These are phyloP conservation scores for Cyprinella venusta DNA, from an alignment of 2,797 vertebrate genomes.

Conservation along the genomic window DNA sequence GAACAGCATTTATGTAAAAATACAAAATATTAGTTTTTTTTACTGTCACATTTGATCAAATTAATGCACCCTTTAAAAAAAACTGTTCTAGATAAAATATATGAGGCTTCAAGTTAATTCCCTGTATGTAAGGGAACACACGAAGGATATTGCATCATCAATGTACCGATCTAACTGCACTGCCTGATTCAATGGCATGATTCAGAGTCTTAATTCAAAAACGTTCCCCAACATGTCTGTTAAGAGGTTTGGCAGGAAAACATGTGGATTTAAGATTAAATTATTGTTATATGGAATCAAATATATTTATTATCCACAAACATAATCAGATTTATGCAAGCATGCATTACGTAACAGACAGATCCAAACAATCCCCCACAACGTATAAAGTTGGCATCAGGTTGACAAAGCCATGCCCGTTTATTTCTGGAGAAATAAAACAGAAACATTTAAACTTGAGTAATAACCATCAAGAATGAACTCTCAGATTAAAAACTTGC, in stretches of 20 bases:
- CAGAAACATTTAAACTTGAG: background rate
- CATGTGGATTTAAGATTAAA: slow-evolving; percentile 32
- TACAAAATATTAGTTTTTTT: background rate
- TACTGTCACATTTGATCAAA: too few relatives aligned
- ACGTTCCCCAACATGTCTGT: background rate
- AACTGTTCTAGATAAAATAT: background rate
- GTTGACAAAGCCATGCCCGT: background rate
- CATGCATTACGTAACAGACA: background rate
- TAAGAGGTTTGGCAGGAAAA: slow-evolving; percentile 18
- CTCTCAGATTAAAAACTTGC: background rate
- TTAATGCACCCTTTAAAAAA: background rate
- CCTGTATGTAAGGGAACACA: background rate
- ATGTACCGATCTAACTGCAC: background rate
- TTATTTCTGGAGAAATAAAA: background rate
- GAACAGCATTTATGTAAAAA: background rate
- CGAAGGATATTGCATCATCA: too few relatives aligned
- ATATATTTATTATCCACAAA: slow-evolving; percentile 3
- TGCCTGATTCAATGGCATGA: background rate
- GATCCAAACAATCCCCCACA: background rate
- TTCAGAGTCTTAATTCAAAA: background rate
- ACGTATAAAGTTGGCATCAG: background rate
- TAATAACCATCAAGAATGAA: background rate
- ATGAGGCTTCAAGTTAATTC: background rate
- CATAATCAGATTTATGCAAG: background rate
- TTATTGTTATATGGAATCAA: slow-evolving; percentile 9